phyloP scores from a whole-genome alignment of 2,113 vertebrate genomes.

The Trochalopteron elliotii region DNA sequence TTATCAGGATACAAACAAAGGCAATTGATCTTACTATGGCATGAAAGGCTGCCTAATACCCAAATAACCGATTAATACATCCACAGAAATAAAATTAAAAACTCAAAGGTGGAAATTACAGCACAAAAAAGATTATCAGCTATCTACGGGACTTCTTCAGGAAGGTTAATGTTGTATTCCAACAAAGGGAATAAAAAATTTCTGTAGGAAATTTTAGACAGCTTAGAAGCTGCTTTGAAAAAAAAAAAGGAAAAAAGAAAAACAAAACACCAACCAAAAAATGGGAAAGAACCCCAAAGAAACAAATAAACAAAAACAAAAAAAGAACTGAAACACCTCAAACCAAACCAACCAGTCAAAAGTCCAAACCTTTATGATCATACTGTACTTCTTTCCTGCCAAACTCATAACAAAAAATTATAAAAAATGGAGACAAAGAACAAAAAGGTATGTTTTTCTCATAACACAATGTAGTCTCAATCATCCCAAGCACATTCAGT shows the following conservation, averaged over 20 bases:
- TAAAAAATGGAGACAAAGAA: neutral
- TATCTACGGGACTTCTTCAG: neutral
- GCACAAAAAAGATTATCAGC: neutral
- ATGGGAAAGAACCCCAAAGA: fast-evolving
- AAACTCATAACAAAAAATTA: neutral
- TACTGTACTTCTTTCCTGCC: neutral
- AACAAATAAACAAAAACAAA: neutral
- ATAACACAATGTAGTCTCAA: neutral
- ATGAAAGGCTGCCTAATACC: neutral
- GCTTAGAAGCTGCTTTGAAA: neutral
- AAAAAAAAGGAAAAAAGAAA: neutral
- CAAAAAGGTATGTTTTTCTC: neutral
- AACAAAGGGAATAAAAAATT: neutral
- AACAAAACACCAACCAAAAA: neutral
- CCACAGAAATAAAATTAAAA: neutral
- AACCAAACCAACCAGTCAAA: neutral
- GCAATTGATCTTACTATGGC: neutral
- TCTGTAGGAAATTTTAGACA: neutral
- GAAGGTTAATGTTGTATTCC: neutral
- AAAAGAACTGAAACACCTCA: neutral
- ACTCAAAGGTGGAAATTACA: neutral
- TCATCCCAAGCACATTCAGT: neutral
- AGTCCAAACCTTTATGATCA: neutral
- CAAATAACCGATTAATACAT: neutral
- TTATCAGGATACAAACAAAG: neutral